These are phyloP conservation scores for Sepioteuthis lessoniana DNA, from an alignment of 2,888 invertebrate species.

Conservation along the genomic window DNA sequence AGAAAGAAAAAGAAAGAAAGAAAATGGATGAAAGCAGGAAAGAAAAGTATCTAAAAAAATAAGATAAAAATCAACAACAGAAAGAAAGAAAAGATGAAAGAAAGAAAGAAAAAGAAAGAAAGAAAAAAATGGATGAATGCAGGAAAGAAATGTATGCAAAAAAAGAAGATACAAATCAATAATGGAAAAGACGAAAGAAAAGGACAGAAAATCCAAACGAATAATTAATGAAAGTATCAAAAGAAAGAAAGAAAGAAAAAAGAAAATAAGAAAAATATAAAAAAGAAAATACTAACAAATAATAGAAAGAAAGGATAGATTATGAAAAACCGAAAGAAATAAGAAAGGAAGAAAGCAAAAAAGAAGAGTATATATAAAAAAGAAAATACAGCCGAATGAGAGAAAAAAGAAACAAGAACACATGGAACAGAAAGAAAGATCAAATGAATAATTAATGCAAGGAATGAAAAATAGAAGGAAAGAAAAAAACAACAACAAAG, in stretches of 20 bases:
- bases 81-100: not conserved
- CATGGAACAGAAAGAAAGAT: too few species aligned
- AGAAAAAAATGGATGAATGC: not conserved
- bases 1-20: not conserved
- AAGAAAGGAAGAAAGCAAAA: not conserved
- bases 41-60: not conserved
- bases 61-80: not conserved
- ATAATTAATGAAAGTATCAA: not conserved
- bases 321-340: not conserved
- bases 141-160: too few species aligned
- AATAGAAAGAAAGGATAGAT: not conserved
- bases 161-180: not conserved
- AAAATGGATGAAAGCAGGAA: not conserved
- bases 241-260: not conserved
- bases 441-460: too few species aligned
- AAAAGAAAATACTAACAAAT: not conserved
- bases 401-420: not conserved
- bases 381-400: too few species aligned
- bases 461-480: too few species aligned
- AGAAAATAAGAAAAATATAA: too few species aligned
- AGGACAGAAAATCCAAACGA: not conserved
- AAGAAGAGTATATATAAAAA: not conserved
- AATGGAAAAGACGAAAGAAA: too few species aligned
- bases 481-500: too few species aligned
- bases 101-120: not conserved